Conservation (phyloP, 2,113 vertebrate genomes). For the Podarcis cretensis region DNA sequence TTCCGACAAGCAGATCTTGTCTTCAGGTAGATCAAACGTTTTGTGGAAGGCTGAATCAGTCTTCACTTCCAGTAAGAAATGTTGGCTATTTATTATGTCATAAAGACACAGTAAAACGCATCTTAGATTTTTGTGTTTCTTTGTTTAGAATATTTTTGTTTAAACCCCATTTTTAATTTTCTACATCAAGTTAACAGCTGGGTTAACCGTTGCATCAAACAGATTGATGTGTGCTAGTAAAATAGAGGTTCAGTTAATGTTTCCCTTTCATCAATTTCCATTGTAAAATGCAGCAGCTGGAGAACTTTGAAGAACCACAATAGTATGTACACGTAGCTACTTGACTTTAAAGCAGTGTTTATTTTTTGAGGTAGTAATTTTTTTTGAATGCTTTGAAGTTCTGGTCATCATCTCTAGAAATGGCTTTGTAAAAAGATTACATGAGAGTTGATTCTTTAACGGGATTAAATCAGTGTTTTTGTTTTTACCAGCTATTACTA, state of each 20-base stretch:
- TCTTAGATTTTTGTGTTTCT: neutral
- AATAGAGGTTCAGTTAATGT: neutral
- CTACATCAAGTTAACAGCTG: neutral
- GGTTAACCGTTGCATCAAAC: conserved; percentile 25
- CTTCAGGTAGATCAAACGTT: neutral
- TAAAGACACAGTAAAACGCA: neutral
- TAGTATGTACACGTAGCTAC: neutral
- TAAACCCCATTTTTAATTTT: conserved; percentile 23
- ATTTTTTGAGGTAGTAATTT: conserved; percentile 7
- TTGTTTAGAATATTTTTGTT: neutral
- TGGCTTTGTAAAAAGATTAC: neutral
- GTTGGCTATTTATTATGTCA: neutral
- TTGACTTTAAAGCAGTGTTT: conserved; percentile 15
- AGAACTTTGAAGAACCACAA: neutral
- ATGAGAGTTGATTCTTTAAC: conserved; percentile 1
- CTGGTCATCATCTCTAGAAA: neutral
- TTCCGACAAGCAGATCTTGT: neutral
- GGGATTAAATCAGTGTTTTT: neutral
- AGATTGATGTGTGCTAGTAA: conserved; percentile 10
- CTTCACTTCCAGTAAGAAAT: neutral
- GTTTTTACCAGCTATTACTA: neutral
- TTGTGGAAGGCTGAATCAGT: neutral
- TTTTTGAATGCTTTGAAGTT: neutral
- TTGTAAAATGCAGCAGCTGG: conserved; percentile 29
- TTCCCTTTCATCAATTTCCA: conserved; percentile 13